Evolutionary conservation across 2,113 vertebrate genomes (phyloP).

Genomic region (Dasyurus viverrinus): DNA sequence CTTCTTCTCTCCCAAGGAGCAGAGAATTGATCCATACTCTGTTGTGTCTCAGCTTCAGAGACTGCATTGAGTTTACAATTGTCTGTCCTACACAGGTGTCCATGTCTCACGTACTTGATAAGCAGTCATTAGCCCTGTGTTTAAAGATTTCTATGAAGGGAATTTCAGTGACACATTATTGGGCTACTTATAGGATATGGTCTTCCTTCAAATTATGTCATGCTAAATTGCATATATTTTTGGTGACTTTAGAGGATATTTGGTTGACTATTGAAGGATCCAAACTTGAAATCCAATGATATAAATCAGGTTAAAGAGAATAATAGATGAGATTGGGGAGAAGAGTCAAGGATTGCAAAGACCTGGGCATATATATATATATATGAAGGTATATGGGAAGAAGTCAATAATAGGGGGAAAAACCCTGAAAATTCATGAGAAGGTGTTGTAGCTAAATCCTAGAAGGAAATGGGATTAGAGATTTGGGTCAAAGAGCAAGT

Average conservation of each 20-base stretch:
- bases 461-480: neutral
- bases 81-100: neutral
- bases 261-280: neutral
- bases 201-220: neutral
- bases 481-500: neutral
- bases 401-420: neutral
- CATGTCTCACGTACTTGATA: neutral
- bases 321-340: neutral
- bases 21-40: too few relatives aligned
- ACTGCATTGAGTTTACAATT: too few relatives aligned
- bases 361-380: neutral
- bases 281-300: neutral
- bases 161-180: neutral
- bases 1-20: too few relatives aligned
- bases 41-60: too few relatives aligned
- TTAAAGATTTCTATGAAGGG: neutral
- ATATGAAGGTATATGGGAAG: neutral
- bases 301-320: neutral
- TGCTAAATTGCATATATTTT: neutral
- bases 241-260: neutral
- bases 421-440: neutral
- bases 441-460: neutral
- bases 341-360: neutral
- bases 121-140: neutral
- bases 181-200: neutral